Evolutionary conservation across 1,140 invertebrate species (phyloP).

Genomic region (Euwallacea similis): DNA sequence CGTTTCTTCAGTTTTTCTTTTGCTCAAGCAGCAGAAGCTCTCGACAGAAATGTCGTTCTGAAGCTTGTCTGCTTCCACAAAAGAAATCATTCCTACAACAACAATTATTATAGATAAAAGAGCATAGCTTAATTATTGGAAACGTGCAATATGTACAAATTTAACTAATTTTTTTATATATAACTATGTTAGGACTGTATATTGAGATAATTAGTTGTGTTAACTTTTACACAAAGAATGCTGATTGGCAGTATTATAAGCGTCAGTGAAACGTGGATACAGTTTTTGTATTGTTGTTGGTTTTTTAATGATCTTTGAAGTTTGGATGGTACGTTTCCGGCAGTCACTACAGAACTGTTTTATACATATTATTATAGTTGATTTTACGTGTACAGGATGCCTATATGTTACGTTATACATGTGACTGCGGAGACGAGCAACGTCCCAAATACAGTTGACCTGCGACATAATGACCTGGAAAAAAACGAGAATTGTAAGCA

Average conservation of each 20-base stretch:
- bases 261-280: conserved; percentile 19
- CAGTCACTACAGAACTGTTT: conserved; percentile 32
- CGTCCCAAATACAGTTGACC: conserved; percentile 46
- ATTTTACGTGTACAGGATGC: conserved; percentile 43
- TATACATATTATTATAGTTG: conserved; percentile 37
- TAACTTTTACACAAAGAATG: conserved; percentile 52
- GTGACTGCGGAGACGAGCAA: conserved; percentile 41
- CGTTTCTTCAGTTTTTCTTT: conserved; percentile 3
- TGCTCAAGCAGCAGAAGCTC: not conserved
- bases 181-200: conserved; percentile 55
- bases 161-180: conserved; percentile 57
- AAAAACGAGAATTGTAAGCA: conserved; percentile 52
- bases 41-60: not conserved
- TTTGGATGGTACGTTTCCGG: conserved; percentile 6
- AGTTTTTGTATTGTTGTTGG: conserved; percentile 33
- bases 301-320: conserved; percentile 30
- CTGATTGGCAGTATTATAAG: conserved; percentile 52
- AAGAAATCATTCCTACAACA: conserved; percentile 47
- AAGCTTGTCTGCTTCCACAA: conserved; percentile 39
- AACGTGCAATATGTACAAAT: conserved; percentile 59
- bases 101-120: conserved; percentile 44
- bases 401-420: conserved; percentile 41
- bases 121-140: conserved; percentile 52
- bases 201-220: conserved; percentile 51
- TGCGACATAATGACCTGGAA: conserved; percentile 48